Evolutionary conservation across 35 echinoderm and acorn worm genomes (phyloP).

Genomic region (Amphiura filiformis): DNA sequence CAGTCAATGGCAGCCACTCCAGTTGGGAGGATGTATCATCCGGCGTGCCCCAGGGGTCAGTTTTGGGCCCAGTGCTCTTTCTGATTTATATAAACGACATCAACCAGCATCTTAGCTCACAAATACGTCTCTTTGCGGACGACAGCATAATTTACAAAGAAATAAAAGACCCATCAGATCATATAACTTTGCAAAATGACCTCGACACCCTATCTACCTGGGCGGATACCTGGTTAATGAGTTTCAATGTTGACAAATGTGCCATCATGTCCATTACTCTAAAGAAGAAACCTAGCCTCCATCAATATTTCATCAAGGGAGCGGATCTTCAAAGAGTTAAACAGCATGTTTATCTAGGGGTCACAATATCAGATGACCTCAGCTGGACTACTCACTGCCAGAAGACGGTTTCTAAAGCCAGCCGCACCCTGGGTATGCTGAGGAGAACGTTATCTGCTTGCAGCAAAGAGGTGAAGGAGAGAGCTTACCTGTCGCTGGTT

Average conservation of each 20-base stretch:
- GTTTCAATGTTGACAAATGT: slow-evolving; percentile 51
- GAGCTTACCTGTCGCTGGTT: slow-evolving; percentile 21
- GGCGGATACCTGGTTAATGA: slow-evolving; percentile 41
- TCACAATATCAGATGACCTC: slow-evolving; percentile 37
- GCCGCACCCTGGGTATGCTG: neutral
- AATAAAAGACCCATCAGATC: slow-evolving; percentile 29
- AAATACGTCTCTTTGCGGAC: slow-evolving; percentile 37
- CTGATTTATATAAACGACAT: slow-evolving; percentile 29
- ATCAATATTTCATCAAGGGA: slow-evolving; percentile 15
- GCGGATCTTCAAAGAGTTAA: neutral
- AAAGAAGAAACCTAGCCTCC: slow-evolving; percentile 35
- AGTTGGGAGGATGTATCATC: slow-evolving; percentile 12
- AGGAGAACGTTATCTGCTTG: slow-evolving; percentile 36
- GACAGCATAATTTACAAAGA: slow-evolving; percentile 36
- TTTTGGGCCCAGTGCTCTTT: slow-evolving; percentile 45
- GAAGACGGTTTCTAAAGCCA: slow-evolving; percentile 4
- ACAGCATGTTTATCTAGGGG: slow-evolving; percentile 33
- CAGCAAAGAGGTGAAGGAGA: slow-evolving; percentile 30
- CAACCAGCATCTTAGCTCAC: neutral
- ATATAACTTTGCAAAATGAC: slow-evolving; percentile 34
- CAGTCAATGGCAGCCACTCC: slow-evolving; percentile 15
- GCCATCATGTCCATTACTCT: slow-evolving; percentile 25
- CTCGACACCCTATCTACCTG: slow-evolving; percentile 25
- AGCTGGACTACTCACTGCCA: slow-evolving; percentile 25
- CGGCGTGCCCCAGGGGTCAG: slow-evolving; percentile 58